phyloP scores from a whole-genome alignment of 2,113 vertebrate genomes.

The Pao palembangensis region DNA sequence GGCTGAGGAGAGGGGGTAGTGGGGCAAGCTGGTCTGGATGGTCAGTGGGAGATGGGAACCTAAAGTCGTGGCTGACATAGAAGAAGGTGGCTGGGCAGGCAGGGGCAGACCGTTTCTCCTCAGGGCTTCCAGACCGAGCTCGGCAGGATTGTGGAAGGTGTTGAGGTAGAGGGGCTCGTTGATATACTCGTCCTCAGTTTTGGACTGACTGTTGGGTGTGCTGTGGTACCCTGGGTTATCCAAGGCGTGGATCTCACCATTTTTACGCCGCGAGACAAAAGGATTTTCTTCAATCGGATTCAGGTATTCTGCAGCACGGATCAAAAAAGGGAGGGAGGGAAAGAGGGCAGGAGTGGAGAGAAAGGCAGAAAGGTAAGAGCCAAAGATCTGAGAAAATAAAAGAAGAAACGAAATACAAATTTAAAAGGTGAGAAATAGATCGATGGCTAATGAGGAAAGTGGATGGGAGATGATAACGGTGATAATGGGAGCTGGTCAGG shows the following conservation, averaged over 20 bases:
- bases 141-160: conserved; percentile 81
- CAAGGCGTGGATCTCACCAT: conserved; percentile 87
- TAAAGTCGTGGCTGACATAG: conserved; percentile 50
- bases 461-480: conserved; percentile 30
- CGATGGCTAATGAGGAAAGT: conserved; percentile 45
- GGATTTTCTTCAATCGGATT: conserved; percentile 96
- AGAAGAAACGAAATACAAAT: conserved; percentile 23
- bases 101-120: conserved; percentile 82
- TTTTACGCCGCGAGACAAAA: conserved; percentile 89
- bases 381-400: conserved; percentile 14
- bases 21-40: conserved; percentile 67
- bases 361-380: conserved; percentile 3
- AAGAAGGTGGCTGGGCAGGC: conserved; percentile 41
- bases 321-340: conserved; percentile 9
- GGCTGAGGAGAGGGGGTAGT: conserved; percentile 61
- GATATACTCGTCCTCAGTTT: conserved; percentile 89
- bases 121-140: conserved; percentile 81
- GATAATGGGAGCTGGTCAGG: conserved; percentile 36
- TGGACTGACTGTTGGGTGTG: conserved; percentile 79
- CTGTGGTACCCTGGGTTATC: conserved; percentile 94
- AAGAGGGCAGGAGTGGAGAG: conserved; percentile 5
- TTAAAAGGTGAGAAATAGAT: conserved; percentile 31
- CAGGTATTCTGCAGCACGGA: conserved; percentile 80
- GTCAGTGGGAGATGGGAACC: conserved; percentile 64
- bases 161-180: conserved; percentile 95